Evolutionary conservation across 2,113 vertebrate genomes (phyloP).

Genomic region (Tachycineta bicolor): DNA sequence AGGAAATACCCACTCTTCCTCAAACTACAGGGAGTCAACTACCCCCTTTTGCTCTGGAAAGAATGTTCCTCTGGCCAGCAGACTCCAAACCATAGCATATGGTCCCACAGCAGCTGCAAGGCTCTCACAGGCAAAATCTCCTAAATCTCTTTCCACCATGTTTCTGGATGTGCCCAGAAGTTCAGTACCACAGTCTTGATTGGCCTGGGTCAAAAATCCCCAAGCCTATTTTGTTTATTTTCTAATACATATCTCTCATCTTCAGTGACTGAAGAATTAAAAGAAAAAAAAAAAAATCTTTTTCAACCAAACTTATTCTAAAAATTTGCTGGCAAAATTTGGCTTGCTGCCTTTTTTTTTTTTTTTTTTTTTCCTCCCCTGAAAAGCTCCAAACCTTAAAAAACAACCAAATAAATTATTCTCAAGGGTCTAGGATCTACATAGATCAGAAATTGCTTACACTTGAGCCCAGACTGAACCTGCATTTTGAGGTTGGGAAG

Average conservation of each 20-base stretch:
- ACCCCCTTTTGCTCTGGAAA: slow-evolving; percentile 25
- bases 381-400: not conserved
- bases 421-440: not conserved
- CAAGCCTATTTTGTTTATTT: not conserved
- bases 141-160: not conserved
- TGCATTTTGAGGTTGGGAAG: not conserved
- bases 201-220: not conserved
- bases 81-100: not conserved
- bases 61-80: not conserved
- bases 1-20: slow-evolving; percentile 36
- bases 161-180: not conserved
- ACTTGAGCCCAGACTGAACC: not conserved
- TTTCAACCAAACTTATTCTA: not conserved
- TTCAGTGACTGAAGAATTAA: not conserved
- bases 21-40: slow-evolving; percentile 36
- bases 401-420: not conserved
- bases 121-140: not conserved
- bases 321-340: not conserved
- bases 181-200: not conserved
- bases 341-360: not conserved
- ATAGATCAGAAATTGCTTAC: not conserved
- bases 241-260: not conserved
- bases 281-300: not conserved
- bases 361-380: not conserved
- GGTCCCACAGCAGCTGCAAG: not conserved